Conservation (phyloP, 1,140 invertebrate species). For the Nebria ingens region DNA sequence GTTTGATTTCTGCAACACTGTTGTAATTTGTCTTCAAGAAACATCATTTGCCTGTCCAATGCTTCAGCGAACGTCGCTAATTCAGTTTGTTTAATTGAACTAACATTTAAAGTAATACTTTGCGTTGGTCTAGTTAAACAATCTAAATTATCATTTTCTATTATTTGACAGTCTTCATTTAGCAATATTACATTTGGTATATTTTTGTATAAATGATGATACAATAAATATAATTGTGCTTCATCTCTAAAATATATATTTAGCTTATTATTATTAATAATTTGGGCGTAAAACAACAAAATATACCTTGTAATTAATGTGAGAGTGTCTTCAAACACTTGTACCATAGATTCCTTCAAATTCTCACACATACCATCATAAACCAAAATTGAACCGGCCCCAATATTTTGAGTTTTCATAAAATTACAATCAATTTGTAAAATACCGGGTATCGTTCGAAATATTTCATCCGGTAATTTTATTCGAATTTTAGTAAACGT, state of each 20-base stretch:
- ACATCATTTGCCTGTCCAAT: background rate
- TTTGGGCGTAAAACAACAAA: background rate
- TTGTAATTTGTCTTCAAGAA: background rate
- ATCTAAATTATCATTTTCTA: background rate
- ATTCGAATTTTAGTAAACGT: background rate
- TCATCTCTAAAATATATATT: background rate
- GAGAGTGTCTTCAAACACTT: background rate
- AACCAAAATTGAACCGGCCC: background rate
- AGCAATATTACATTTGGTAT: background rate
- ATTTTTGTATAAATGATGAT: background rate
- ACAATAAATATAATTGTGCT: background rate
- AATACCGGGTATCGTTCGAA: background rate
- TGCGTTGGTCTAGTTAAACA: background rate
- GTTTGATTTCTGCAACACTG: background rate
- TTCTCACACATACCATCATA: background rate
- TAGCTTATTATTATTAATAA: background rate
- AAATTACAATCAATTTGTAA: background rate
- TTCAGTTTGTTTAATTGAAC: background rate
- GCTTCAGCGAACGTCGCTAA: background rate
- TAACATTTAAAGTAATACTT: background rate
- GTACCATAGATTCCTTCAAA: background rate
- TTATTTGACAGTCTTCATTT: background rate
- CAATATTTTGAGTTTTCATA: background rate
- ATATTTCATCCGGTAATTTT: background rate
- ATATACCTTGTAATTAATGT: background rate